Evolutionary conservation across 2,888 invertebrate species (phyloP), one percentile per base, ranked within the genome.

Genomic region (Aphodius granarius): DNA sequence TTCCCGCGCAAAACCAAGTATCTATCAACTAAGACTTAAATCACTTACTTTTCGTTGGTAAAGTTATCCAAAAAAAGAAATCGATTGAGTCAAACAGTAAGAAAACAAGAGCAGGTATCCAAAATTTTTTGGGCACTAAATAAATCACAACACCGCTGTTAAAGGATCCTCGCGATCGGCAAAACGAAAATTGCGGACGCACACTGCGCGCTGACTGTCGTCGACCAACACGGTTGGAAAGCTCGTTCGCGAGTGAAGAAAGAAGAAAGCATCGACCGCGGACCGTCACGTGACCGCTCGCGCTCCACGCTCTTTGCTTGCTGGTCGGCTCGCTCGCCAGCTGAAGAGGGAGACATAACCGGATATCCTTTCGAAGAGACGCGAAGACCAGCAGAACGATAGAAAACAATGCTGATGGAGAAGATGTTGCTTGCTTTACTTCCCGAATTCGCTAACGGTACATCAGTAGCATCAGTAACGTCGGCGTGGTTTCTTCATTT

Each of bases 161-260:
- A 15, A 9, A 65, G 65, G 6, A 65, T 19, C 6, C n/a, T 65
- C 65, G 65, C 65, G 65, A 65, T 19, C 19, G 65, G 16, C 6
- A 18, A 15, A 6, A 13, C 43, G 43, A 43, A 43, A 43, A 43
- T 43, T 43, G 43, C 43, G 43, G 43, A 43, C 43, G 43, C 43
- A 43, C 43, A 43, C 43, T 43, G 43, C 43, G 43, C 43, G 43
- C 43, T 43, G 13, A 6, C 13, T 9, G 43, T 43, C 43, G 43
- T 43, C 43, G 43, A 43, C 43, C 43, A 43, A 43, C 78, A 78
- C 80, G 78, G 77, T 65, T 65, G 65, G 76, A 81, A 81, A 79
- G 83, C 80, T 83, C 78, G 80, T 80, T 81, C 81, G 79, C 74
- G 82, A 84, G 82, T 83, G 83, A 83, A 83, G 84, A 83, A 84